These are phyloP conservation scores for Rana temporaria DNA, from an alignment of 2,113 vertebrate species.

Conservation along the genomic window DNA sequence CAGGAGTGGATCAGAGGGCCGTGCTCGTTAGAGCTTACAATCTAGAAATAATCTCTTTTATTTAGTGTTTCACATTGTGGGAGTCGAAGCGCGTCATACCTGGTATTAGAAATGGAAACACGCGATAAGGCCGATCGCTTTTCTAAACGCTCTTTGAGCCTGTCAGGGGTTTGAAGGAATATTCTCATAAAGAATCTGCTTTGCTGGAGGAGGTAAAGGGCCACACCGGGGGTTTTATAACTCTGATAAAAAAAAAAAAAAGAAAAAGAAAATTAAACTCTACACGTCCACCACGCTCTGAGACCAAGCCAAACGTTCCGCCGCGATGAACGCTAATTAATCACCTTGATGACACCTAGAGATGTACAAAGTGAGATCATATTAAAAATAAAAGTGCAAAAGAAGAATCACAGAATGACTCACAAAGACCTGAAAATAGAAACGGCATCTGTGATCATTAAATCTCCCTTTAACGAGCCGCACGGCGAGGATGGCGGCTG, in stretches of 20 bases:
- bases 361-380: slow-evolving; percentile 7
- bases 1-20: too few species aligned
- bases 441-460: slow-evolving; percentile 21
- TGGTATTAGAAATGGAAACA: not conserved
- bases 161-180: not conserved
- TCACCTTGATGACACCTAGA: slow-evolving; percentile 18
- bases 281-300: not conserved
- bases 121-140: not conserved
- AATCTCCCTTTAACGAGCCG: slow-evolving; percentile 21
- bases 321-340: slow-evolving; percentile 11
- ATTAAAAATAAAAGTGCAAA: slow-evolving; percentile 24
- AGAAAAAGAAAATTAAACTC: not conserved
- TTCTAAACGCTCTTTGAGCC: accelerated
- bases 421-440: slow-evolving; percentile 30
- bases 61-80: not conserved
- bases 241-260: not conserved
- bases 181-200: slow-evolving; percentile 22
- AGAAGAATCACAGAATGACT: slow-evolving; percentile 16
- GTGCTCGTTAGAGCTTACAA: too few species aligned
- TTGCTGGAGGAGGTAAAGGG: not conserved
- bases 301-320: not conserved
- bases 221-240: not conserved
- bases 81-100: not conserved
- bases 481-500: not conserved
- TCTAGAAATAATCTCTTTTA: not conserved